Base-by-base conservation (phyloP, 2,888 invertebrate genomes). In the Trachelus stipa region DNA sequence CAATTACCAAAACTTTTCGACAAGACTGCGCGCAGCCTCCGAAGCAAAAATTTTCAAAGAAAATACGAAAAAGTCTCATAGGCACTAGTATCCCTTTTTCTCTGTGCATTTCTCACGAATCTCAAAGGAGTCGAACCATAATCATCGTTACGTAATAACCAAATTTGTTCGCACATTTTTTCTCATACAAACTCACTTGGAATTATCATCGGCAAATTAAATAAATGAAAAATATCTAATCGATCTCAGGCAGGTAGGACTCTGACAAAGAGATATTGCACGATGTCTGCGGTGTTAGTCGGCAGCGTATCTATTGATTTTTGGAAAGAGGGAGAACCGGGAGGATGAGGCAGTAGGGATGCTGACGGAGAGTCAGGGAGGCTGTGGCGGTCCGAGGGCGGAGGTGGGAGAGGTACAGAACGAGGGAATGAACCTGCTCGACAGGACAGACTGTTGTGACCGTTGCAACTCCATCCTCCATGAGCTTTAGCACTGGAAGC, bases 301-400 rank as follows among this genome's bases (percentile, higher is more conserved):
- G 75, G 33, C 75, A 40, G 56, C 74, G 74, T 74, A 73, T 75
- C 85, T 90, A 90, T 90, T 90, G 89, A 90, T 90, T 90, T 90
- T 89, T 87, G 85, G 84, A 84, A 83, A 82, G 84, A 84, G 85
- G 83, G 84, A 87, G 84, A 82, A 83, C 78, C 85, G 81, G 83
- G 77, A 83, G 79, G 79, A 77, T 82, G 81, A 80, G 81, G 77
- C 80, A 77, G 80, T 79, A 80, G 79, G 68, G 80, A 77, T 80
- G 81, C 76, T 79, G 79, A 78, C 82, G 81, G 81, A 81, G 77
- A 81, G 77, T 80, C 79, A 80, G 79, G 68, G 80, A 77, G 80
- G 81, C 76, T 84, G 79, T 83, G 83, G 80, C 81, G 84, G 82
- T 83, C 79, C 76, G 77, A 12, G 34, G 0, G 9, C 56, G 56